Percentiles rank a stretch among this genome's conserved stretches.
phyloP scores from a whole-genome alignment of 2,113 vertebrate genomes.

The Polypterus senegalus region DNA sequence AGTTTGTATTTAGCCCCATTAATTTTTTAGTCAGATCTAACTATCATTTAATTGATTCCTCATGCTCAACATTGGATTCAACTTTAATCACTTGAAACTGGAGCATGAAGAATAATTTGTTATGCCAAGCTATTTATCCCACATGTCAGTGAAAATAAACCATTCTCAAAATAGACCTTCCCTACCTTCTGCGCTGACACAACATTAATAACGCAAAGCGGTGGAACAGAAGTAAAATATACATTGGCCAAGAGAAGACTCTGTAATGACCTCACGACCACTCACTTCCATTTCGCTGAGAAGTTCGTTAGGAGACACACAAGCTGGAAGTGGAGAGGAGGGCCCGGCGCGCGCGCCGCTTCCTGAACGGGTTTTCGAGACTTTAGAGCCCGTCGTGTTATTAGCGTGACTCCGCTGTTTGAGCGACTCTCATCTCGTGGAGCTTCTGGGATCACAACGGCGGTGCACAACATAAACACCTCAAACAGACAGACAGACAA shows the following conservation, averaged over 20 bases:
- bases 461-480: too few relatives aligned
- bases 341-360: too few relatives aligned
- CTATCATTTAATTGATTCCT: conserved; percentile 70
- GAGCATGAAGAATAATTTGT: conserved; percentile 58
- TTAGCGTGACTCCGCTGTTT: too few relatives aligned
- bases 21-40: conserved; percentile 66
- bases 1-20: conserved; percentile 60
- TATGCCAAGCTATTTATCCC: conserved; percentile 51
- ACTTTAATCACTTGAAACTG: conserved; percentile 53
- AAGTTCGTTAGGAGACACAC: too few relatives aligned
- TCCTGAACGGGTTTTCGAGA: too few relatives aligned
- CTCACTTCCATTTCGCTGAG: too few relatives aligned
- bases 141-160: conserved; percentile 33
- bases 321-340: too few relatives aligned
- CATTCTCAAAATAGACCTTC: conserved; percentile 21
- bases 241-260: conserved; percentile 25
- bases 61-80: conserved; percentile 57
- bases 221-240: conserved; percentile 32
- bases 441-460: too few relatives aligned
- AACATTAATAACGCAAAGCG: conserved; percentile 37
- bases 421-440: too few relatives aligned
- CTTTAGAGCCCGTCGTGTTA: too few relatives aligned
- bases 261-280: neutral
- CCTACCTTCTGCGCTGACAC: conserved; percentile 40
- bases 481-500: too few relatives aligned